Conservation (phyloP, 2,113 vertebrate genomes). For the Lota lota region DNA sequence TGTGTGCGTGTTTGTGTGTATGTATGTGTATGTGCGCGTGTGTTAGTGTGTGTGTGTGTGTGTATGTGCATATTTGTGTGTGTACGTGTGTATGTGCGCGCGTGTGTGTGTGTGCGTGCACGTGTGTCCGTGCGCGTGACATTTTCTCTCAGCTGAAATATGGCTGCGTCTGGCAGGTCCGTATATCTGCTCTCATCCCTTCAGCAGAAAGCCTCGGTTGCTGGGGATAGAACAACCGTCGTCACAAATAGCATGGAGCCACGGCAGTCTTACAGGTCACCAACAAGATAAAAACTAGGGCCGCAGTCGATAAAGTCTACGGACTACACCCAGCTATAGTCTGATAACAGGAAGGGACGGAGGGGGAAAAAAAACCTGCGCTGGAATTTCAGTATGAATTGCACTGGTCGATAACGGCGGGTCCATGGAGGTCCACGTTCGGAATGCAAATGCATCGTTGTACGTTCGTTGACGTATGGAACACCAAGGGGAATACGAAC, state of each 20-base stretch:
- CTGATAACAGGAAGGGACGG: not conserved
- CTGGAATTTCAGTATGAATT: not conserved
- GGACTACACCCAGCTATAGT: conserved; percentile 3
- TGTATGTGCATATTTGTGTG: not conserved
- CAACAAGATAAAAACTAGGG: conserved; percentile 22
- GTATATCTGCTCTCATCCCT: conserved; percentile 57
- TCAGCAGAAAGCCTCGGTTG: conserved; percentile 55
- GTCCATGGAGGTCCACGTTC: too few relatives aligned
- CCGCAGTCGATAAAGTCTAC: conserved; percentile 25
- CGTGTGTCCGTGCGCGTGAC: conserved; percentile 29
- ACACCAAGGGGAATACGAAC: too few relatives aligned
- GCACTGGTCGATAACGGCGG: not conserved
- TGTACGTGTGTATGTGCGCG: conserved; percentile 1
- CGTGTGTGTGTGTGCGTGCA: conserved; percentile 1
- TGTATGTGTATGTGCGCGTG: conserved; percentile 5
- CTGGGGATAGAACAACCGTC: conserved; percentile 50
- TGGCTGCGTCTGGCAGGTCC: conserved; percentile 43
- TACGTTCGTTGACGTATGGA: too few relatives aligned
- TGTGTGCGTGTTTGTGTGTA: conserved; percentile 37
- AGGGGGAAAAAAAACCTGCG: not conserved
- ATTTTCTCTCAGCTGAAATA: conserved; percentile 54
- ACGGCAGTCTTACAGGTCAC: conserved; percentile 38
- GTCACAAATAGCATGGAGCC: conserved; percentile 54
- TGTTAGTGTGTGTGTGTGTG: conserved; percentile 11
- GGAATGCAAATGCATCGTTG: too few relatives aligned